These are phyloP conservation scores for Furnarius figulus DNA, from an alignment of 2,113 vertebrate species.

Conservation along the genomic window DNA sequence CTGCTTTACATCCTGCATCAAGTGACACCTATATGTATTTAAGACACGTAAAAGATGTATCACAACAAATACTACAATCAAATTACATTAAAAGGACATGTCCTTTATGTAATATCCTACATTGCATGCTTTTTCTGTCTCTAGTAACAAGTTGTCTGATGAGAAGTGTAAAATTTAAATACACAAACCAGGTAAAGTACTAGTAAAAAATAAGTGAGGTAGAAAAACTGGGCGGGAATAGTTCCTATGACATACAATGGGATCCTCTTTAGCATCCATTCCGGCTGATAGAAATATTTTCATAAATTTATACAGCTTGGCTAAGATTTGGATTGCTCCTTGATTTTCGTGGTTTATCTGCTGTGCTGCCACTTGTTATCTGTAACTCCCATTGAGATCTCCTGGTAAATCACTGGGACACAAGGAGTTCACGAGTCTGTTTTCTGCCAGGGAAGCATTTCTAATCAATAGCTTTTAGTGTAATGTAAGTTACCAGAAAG, in stretches of 20 bases:
- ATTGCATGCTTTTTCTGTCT: background rate
- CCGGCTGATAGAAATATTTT: background rate
- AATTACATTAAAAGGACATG: background rate
- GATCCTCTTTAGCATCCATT: background rate
- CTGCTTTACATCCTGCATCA: background rate
- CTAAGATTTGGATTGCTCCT: background rate
- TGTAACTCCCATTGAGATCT: background rate
- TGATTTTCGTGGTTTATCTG: background rate
- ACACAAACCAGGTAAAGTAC: background rate
- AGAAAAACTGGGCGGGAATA: background rate
- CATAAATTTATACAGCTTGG: background rate
- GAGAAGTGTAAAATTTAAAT: background rate
- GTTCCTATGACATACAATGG: background rate
- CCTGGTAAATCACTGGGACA: background rate
- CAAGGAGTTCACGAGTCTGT: background rate
- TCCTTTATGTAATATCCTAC: background rate
- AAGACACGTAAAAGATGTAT: background rate
- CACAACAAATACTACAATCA: background rate
- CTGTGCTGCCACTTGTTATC: background rate
- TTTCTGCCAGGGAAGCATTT: background rate
- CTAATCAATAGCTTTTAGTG: slow-evolving; percentile 51
- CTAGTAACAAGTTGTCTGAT: background rate
- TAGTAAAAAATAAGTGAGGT: background rate
- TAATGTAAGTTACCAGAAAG: slow-evolving; percentile 16
- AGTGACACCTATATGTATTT: background rate